Evolutionary conservation across 2,113 vertebrate genomes (phyloP), one percentile per base, ranked within the genome.

Genomic region (Scatophagus argus): DNA sequence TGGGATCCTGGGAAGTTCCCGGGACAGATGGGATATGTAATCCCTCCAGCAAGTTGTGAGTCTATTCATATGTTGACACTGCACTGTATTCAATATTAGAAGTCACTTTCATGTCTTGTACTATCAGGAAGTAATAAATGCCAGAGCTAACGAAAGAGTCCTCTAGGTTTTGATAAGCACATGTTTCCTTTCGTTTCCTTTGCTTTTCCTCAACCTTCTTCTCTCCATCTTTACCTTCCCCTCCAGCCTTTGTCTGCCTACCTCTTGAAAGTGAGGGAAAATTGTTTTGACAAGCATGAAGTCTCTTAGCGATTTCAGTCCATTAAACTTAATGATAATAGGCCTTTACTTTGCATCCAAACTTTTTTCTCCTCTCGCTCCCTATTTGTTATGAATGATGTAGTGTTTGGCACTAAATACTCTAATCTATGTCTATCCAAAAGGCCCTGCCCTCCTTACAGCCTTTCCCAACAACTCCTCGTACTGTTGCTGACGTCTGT

Each of bases 401-500:
- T 47, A 25, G 52, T 19, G 31, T 81, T 82, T 78, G 76, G 62
- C 58, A 60, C 47, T 31, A 17, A 61, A 39, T 17, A 6, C 54
- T 74, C 60, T 43, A 49, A 78, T 69, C 63, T 74, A 32, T 77
- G 74, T 72, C 59, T 19, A 11, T 80, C 70, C 77, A 61, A 14
- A 27, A 54, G 52, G 23, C 77, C 78, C 67, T 11, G 56, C 81
- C 79, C 78, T 77, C 47, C 27, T 2, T 2, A 17, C 38, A 29
- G 67, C 29, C 16, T 79, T 75, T 83, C 79, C 81, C 77, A 87
- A 72, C 55, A 82, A 73, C 36, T 46, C 74, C 79, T 70, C 3
- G 12, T 43, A 23, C 77, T 77, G 68, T 7, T 81, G 71, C 83
- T 90, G 85, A 89, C 69, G 66, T 88, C 58, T 29, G 74, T 77